These are phyloP conservation scores for Chionis minor DNA, from an alignment of 2,113 vertebrate genomes.

Conservation along the genomic window DNA sequence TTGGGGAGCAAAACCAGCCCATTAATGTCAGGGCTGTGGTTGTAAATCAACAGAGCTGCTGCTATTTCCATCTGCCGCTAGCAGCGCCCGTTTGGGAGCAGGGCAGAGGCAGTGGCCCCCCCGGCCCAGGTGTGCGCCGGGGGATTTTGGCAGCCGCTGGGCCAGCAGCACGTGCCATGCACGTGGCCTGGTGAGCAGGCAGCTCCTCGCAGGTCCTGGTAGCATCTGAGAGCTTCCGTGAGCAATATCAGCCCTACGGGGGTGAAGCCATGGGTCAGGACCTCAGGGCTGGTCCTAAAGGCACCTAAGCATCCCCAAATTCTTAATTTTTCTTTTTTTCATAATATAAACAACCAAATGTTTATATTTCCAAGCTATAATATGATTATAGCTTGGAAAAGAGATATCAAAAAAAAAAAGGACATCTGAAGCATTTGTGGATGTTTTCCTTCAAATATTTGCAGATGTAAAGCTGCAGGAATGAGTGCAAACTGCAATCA, in stretches of 20 bases:
- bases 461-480: background rate
- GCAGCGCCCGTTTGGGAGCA: background rate
- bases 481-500: background rate
- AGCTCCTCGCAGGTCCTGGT: background rate
- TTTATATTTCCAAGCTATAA: no score
- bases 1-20: background rate
- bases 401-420: background rate
- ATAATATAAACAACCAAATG: background rate
- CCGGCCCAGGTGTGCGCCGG: rapidly evolving
- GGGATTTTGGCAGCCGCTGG: rapidly evolving
- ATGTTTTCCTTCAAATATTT: background rate
- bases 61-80: conserved; percentile 10
- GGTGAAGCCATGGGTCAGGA: background rate
- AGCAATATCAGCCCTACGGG: rapidly evolving
- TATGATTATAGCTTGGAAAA: background rate
- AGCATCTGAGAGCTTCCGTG: background rate
- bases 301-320: background rate
- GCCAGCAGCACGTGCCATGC: background rate
- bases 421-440: background rate
- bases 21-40: conserved; percentile 1
- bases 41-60: conserved; percentile 30
- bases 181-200: background rate
- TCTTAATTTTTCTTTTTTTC: rapidly evolving
- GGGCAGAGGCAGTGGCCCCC: background rate
- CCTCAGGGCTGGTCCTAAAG: background rate